Conservation (phyloP, 2,113 vertebrate genomes). For the Pseudopodoces humilis region DNA sequence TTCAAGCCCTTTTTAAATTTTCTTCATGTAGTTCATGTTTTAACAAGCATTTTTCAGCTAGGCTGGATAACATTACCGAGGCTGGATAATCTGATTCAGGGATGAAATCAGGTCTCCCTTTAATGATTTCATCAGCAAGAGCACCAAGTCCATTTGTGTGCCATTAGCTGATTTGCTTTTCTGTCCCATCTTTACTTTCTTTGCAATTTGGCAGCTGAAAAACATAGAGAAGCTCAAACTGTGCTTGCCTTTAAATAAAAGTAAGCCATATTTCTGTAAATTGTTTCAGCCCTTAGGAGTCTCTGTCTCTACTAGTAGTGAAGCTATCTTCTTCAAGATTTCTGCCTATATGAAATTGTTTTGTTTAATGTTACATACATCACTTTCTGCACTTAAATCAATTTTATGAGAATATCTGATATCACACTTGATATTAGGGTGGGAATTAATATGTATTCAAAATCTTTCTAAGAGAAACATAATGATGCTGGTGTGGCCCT, state of each 20-base stretch:
- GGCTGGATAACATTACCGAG: background rate
- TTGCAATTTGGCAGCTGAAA: background rate
- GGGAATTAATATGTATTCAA: background rate
- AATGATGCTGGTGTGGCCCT: background rate
- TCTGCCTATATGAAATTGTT: background rate
- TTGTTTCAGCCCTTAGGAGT: background rate
- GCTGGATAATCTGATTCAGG: background rate
- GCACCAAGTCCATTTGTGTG: background rate
- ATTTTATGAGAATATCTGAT: background rate
- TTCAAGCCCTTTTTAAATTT: background rate
- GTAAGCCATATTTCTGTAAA: background rate
- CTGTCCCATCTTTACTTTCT: background rate
- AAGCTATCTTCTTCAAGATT: background rate
- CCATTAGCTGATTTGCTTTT: conserved; percentile 1
- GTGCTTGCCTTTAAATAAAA: background rate
- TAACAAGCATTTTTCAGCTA: background rate
- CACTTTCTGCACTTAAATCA: background rate
- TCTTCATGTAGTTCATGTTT: background rate
- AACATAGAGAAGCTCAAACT: background rate
- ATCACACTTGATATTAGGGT: background rate
- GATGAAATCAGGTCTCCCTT: background rate
- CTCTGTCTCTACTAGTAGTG: background rate
- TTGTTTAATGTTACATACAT: background rate
- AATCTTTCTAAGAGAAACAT: background rate
- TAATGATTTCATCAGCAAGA: background rate